These are phyloP conservation scores for Drosophila leonis DNA, from an alignment of 2,888 invertebrate genomes.

Conservation along the genomic window DNA sequence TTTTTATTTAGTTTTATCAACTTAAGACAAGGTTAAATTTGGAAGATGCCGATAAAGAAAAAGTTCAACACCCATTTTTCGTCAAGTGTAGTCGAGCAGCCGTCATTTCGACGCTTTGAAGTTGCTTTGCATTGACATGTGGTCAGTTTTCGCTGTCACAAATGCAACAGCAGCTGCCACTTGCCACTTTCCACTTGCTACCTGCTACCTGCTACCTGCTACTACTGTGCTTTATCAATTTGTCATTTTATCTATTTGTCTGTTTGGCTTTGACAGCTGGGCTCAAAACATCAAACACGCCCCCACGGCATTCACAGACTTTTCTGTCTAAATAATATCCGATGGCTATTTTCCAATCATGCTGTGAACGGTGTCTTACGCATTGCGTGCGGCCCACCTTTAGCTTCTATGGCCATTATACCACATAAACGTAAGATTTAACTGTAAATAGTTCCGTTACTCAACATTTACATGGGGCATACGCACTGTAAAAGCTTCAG, in stretches of 20 bases:
- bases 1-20: too few species aligned
- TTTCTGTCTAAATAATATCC: constrained; percentile 29
- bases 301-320: constrained; percentile 44
- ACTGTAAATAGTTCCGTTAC: background rate
- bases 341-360: constrained; percentile 62
- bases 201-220: background rate
- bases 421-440: background rate
- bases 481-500: constrained; percentile 7
- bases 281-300: constrained; percentile 29
- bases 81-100: background rate
- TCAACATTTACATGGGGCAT: background rate
- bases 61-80: background rate
- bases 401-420: background rate
- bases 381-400: constrained; percentile 36
- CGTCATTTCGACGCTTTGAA: constrained; percentile 73
- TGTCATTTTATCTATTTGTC: constrained; percentile 28
- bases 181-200: constrained; percentile 22
- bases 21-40: too few species aligned
- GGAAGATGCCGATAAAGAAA: too few species aligned
- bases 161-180: constrained; percentile 33
- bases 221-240: constrained; percentile 3
- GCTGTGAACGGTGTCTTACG: constrained; percentile 53
- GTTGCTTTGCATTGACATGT: constrained; percentile 74
- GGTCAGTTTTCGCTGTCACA: constrained; percentile 62
- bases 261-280: constrained; percentile 42